Percentiles rank a stretch among this genome's conserved stretches.
Evolutionary conservation across 2,113 vertebrate genomes (phyloP).

Genomic region (Thunnus maccoyii): DNA sequence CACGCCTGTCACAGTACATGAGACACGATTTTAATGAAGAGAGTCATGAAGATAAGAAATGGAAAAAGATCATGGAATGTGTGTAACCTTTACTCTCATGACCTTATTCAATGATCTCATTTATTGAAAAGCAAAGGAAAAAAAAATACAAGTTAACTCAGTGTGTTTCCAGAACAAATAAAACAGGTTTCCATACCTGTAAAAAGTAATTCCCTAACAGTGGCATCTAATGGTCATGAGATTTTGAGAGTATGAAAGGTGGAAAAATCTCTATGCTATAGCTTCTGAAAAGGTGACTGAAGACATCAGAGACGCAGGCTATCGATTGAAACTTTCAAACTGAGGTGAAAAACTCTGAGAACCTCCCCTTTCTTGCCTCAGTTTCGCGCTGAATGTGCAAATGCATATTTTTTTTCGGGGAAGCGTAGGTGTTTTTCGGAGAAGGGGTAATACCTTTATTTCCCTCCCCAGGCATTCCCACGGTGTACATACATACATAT

Average conservation of each 20-base stretch:
- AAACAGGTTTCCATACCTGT: conserved; percentile 31
- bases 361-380: conserved; percentile 54
- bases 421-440: conserved; percentile 71
- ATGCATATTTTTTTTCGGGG: conserved; percentile 68
- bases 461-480: conserved; percentile 63
- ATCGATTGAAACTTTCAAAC: conserved; percentile 64
- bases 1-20: not conserved
- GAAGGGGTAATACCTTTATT: conserved; percentile 72
- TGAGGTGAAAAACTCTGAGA: conserved; percentile 24
- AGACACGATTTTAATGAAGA: not conserved
- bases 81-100: not conserved
- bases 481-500: conserved; percentile 10
- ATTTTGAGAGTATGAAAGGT: not conserved
- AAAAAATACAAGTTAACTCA: not conserved
- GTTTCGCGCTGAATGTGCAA: conserved; percentile 77
- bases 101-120: conserved; percentile 15
- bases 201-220: not conserved
- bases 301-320: conserved; percentile 14
- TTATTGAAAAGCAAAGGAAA: not conserved
- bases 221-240: not conserved
- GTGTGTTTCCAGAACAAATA: not conserved
- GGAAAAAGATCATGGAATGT: not conserved
- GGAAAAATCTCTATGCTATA: not conserved
- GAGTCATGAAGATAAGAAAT: not conserved
- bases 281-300: conserved; percentile 42